Base-by-base conservation (phyloP, 2,888 invertebrate genomes). In the Dioctria linearis region DNA sequence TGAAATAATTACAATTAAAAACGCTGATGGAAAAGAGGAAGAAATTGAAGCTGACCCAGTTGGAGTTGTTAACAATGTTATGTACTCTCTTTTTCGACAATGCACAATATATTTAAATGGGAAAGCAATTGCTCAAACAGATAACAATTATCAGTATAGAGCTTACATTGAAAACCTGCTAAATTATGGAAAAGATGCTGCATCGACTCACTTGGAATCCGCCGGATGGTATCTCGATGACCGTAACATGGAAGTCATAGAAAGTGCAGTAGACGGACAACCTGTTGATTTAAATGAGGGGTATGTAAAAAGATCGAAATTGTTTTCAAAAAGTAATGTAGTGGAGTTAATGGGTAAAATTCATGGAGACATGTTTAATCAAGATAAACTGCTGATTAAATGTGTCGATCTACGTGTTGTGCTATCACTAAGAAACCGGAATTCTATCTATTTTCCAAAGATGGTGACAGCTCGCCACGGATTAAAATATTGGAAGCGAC, bases 81-180 rank as follows among this genome's bases (percentile, higher is more conserved):
- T 80, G 3, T 81, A 82, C 61, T 80, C 78, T 2, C 40, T 81
- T n/a, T 81, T 81, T 51, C 54, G 54, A 11, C 81, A 82, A 51
- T 42, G 79, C 3, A 78, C 75, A n/a, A 37, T 73, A 13, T 63
- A 11, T 49, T 65, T 82, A 51, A 82, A 82, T 79, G 75, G 80
- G 3, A 79, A 81, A 66, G 42, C 49, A 49, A 80, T 82, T 39
- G 71, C 67, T 54, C 51, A 79, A 25, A 57, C 80, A 3, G 59
- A 76, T 11, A 73, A 73, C n/a, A 75, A 61, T 63, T 82, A 82
- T 43, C 49, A 65, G 4, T 82, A 79, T 66, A 9, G 80, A 9
- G 61, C 79, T 42, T 80, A 79, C 25, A 66, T 82, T 42, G 80
- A 82, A 79, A 25, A 13, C 42, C 25, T 80, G 51, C 51, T 80